Percentiles rank a stretch among this genome's conserved stretches.
These are phyloP conservation scores for Otolemur garnettii DNA, from an alignment of 2,113 vertebrate species.

Conservation along the genomic window DNA sequence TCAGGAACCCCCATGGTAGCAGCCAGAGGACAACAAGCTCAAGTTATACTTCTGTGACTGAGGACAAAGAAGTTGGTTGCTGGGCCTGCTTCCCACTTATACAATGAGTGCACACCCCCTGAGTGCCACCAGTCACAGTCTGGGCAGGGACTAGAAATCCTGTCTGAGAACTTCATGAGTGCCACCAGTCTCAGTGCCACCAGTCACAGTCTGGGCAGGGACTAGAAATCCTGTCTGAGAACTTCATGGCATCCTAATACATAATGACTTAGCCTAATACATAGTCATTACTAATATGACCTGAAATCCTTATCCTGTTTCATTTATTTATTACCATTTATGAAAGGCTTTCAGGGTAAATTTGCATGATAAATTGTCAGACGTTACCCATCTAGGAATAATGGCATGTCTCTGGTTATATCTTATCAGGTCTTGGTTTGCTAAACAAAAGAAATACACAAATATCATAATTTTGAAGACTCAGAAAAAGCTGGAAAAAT, in stretches of 20 bases:
- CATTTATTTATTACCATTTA: background rate
- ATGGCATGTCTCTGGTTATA: background rate
- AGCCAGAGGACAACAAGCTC: background rate
- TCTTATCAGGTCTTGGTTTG: background rate
- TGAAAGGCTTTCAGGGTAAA: background rate
- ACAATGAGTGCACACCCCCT: background rate
- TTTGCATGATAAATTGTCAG: background rate
- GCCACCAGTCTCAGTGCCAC: background rate
- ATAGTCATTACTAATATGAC: background rate
- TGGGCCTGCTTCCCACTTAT: background rate
- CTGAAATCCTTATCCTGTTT: background rate
- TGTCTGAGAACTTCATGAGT: background rate
- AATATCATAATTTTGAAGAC: slow-evolving; percentile 23
- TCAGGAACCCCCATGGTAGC: background rate
- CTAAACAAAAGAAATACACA: background rate
- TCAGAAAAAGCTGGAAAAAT: background rate
- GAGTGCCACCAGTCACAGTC: background rate
- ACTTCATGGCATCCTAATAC: background rate
- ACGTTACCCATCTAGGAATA: background rate
- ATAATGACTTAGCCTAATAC: background rate
- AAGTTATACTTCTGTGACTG: background rate
- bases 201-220: background rate
- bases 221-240: background rate
- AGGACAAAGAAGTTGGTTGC: background rate
- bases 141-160: too few species aligned